Conservation (phyloP, 2,113 vertebrate species). For the Oreochromis niloticus region DNA sequence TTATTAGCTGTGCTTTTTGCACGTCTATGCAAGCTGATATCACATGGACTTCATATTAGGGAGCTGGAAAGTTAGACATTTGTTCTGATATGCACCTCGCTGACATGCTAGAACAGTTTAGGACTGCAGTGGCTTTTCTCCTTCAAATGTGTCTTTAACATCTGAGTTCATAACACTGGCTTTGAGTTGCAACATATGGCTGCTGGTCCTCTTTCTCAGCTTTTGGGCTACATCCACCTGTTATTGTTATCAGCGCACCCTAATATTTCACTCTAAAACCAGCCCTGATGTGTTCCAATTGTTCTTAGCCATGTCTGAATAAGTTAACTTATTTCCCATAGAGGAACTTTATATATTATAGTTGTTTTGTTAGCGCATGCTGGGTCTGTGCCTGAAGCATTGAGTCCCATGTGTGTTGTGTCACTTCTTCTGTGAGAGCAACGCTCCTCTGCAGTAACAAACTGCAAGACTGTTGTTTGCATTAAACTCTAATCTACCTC, state of each 20-base stretch:
- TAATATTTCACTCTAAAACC: neutral
- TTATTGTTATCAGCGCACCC: neutral
- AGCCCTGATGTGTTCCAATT: neutral
- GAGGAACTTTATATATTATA: conserved; percentile 7
- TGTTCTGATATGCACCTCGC: neutral
- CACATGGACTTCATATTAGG: neutral
- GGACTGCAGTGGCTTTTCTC: neutral
- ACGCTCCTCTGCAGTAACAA: neutral
- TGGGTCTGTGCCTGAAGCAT: conserved; percentile 28
- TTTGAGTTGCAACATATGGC: neutral
- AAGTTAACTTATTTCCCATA: conserved; percentile 45
- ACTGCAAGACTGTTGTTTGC: conserved; percentile 18
- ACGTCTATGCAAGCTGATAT: rapidly evolving
- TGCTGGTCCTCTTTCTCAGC: neutral
- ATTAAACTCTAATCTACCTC: conserved; percentile 52
- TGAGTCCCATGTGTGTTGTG: neutral
- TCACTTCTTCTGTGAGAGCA: neutral
- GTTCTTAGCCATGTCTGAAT: conserved; percentile 35
- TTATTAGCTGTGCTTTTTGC: neutral
- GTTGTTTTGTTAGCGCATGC: conserved; percentile 3
- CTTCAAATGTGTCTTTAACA: neutral
- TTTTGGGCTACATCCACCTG: neutral
- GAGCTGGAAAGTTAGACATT: neutral
- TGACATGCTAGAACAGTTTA: neutral
- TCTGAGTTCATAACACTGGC: neutral